A percentile compares a stretch with the other conserved stretches of the same genome.
Conservation (phyloP, 2,113 vertebrate genomes). For the Mus pahari region DNA sequence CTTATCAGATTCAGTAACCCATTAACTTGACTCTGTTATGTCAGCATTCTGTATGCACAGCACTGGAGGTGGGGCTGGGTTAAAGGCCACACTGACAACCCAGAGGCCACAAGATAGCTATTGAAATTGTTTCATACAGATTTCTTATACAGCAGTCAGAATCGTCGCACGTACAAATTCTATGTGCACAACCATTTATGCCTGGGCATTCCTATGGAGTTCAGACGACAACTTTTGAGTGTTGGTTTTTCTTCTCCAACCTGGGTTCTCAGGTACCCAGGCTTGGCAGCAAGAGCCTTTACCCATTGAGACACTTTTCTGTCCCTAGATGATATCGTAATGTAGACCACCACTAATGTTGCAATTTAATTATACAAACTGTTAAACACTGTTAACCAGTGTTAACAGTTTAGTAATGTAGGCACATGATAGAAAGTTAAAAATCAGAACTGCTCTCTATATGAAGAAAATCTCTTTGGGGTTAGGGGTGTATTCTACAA, state of each 20-base stretch:
- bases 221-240: neutral
- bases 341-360: neutral
- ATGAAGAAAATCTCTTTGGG: neutral
- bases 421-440: neutral
- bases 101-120: neutral
- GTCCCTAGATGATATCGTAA: neutral
- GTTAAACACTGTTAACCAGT: neutral
- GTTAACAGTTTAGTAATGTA: neutral
- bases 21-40: conserved; percentile 60
- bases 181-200: neutral
- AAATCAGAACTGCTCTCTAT: neutral
- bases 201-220: neutral
- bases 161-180: neutral
- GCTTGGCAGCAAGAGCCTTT: neutral
- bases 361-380: too few relatives aligned
- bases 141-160: neutral
- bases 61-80: neutral
- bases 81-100: neutral
- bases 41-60: neutral
- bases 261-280: neutral
- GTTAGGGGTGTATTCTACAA: neutral
- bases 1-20: conserved; percentile 74
- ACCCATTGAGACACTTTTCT: neutral
- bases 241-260: neutral
- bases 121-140: neutral